Percentiles rank a stretch among this genome's conserved stretches.
These are phyloP conservation scores for Acanthopagrus latus DNA, from an alignment of 2,797 vertebrate genomes.

Conservation along the genomic window DNA sequence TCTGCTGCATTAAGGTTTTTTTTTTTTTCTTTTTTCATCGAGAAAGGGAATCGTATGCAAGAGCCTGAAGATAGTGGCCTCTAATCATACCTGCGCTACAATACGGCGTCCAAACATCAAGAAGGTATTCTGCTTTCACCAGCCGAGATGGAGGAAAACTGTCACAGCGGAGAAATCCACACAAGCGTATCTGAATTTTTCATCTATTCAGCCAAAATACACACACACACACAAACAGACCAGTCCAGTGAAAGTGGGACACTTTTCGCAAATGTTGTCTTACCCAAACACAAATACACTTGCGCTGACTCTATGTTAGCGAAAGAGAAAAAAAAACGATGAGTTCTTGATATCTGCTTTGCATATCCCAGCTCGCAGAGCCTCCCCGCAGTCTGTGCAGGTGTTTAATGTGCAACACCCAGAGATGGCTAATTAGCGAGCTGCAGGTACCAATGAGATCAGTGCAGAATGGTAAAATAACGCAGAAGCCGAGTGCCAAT, in stretches of 20 bases:
- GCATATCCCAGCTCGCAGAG: constrained; percentile 8
- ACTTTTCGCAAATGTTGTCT: constrained; percentile 13
- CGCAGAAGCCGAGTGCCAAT: constrained; percentile 18
- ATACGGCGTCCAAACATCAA: constrained; percentile 43
- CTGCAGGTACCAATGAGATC: constrained; percentile 35
- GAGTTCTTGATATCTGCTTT: constrained; percentile 6
- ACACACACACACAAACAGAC: constrained; percentile 18
- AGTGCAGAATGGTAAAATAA: constrained; percentile 2
- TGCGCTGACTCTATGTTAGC: neutral
- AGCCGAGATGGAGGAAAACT: constrained; percentile 34
- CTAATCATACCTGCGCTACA: constrained; percentile 11
- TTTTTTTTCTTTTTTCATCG: constrained; percentile 12
- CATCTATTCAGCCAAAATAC: neutral
- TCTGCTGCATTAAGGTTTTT: constrained; percentile 18
- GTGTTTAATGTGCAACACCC: constrained; percentile 39
- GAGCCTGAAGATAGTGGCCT: constrained; percentile 33
- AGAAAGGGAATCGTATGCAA: constrained; percentile 18
- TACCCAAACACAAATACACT: neutral
- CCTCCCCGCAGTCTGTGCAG: constrained; percentile 25
- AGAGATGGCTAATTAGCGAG: constrained; percentile 45
- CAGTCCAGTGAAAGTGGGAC: constrained; percentile 29
- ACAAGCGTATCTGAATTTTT: neutral
- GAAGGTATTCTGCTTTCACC: constrained; percentile 14
- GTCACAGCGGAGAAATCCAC: constrained; percentile 20
- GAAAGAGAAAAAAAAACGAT: neutral